These are phyloP conservation scores for Dufourea novaeangliae DNA, from an alignment of 1,140 invertebrate genomes.

Conservation along the genomic window DNA sequence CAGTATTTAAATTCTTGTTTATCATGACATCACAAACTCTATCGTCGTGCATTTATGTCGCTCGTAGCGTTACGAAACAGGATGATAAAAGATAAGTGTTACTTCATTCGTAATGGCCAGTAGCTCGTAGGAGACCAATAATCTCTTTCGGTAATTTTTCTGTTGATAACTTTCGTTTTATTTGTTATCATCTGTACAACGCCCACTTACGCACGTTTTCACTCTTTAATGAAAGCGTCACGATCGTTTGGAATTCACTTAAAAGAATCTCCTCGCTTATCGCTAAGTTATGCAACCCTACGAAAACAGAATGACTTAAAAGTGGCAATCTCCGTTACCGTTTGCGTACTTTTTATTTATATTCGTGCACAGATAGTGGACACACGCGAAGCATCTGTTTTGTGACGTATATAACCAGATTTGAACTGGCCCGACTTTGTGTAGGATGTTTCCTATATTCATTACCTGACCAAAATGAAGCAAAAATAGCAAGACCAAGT, in stretches of 20 bases:
- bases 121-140: neutral
- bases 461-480: neutral
- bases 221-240: neutral
- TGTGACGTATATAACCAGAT: neutral
- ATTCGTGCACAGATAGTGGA: neutral
- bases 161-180: neutral
- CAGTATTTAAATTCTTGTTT: slow-evolving; percentile 6
- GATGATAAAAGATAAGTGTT: neutral
- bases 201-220: neutral
- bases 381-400: neutral
- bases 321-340: neutral
- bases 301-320: neutral
- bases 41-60: too few relatives aligned
- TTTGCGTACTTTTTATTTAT: neutral
- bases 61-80: neutral
- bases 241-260: neutral
- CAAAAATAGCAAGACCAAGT: neutral
- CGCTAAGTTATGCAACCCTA: neutral
- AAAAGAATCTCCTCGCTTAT: neutral
- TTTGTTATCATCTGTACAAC: neutral
- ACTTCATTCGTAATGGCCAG: neutral
- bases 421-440: neutral
- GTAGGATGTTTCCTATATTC: neutral
- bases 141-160: neutral
- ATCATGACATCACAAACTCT: neutral